Conservation (phyloP, 2,888 invertebrate species). For the Poecilus cupreus region DNA sequence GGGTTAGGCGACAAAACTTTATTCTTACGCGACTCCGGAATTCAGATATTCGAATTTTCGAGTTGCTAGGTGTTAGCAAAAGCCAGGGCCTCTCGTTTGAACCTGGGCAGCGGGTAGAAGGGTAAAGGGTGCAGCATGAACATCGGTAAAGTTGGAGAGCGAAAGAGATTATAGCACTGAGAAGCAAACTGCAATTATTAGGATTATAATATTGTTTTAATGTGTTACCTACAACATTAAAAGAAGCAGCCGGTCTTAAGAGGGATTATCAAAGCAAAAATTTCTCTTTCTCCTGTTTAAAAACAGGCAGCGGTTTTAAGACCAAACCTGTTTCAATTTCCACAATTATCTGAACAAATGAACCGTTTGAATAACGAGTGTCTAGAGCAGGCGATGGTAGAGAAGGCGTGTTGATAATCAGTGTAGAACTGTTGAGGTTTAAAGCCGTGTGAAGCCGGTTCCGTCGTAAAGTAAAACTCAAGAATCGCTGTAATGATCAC, state of each 20-base stretch:
- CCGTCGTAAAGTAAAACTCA: conserved; percentile 32
- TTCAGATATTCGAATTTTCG: conserved; percentile 56
- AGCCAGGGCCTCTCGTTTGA: conserved; percentile 18
- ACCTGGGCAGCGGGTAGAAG: neutral
- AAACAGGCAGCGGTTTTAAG: no score
- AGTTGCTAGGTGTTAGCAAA: conserved; percentile 44
- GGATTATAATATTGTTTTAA: conserved; percentile 74
- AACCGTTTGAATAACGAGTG: no score
- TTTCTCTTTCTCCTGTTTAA: neutral
- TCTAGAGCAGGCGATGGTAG: no score
- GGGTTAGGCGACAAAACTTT: neutral
- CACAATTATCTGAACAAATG: no score
- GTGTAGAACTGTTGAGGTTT: no score
- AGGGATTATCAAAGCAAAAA: conserved; percentile 56
- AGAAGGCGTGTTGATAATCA: no score
- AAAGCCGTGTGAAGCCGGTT: neutral
- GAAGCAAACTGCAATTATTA: conserved; percentile 71
- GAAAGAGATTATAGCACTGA: conserved; percentile 65
- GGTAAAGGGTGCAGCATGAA: conserved; percentile 19
- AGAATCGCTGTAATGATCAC: conserved; percentile 26
- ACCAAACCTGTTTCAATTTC: no score
- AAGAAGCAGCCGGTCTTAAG: conserved; percentile 66
- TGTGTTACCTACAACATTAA: conserved; percentile 69
- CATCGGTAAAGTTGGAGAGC: conserved; percentile 57
- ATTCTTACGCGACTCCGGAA: conserved; percentile 47